Conservation (phyloP, 2,888 invertebrate species). For the Agrochola litura region DNA sequence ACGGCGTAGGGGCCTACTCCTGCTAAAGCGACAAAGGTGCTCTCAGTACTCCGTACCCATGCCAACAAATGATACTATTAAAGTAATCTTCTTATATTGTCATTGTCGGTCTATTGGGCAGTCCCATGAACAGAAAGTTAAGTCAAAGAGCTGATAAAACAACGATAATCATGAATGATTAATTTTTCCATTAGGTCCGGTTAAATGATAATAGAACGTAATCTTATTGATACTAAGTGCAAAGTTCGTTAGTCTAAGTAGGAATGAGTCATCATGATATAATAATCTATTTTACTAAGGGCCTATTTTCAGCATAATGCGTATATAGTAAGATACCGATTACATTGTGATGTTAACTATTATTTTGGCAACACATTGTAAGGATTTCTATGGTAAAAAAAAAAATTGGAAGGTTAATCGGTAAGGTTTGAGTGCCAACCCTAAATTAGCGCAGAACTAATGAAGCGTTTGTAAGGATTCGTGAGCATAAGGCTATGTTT, state of each 20-base stretch:
- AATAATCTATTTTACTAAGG: neutral
- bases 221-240: slow-evolving; percentile 3
- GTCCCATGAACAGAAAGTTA: neutral
- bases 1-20: too few species aligned
- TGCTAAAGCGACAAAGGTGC: too few species aligned
- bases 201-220: slow-evolving; percentile 1
- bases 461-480: slow-evolving; percentile 74
- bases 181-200: neutral
- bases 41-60: too few species aligned
- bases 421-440: slow-evolving; percentile 65
- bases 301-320: neutral
- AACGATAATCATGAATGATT: neutral
- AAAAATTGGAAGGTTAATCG: too few species aligned
- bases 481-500: slow-evolving; percentile 67
- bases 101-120: neutral
- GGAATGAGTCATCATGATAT: neutral
- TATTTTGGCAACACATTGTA: too few species aligned
- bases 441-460: slow-evolving; percentile 74
- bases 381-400: too few species aligned
- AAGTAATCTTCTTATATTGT: too few species aligned
- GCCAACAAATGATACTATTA: too few species aligned
- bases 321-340: neutral
- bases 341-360: neutral
- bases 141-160: neutral
- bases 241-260: slow-evolving; percentile 6